Evolutionary conservation across 2,797 vertebrate species (phyloP), one percentile per base, ranked within the genome.

Genomic region (Manis javanica): DNA sequence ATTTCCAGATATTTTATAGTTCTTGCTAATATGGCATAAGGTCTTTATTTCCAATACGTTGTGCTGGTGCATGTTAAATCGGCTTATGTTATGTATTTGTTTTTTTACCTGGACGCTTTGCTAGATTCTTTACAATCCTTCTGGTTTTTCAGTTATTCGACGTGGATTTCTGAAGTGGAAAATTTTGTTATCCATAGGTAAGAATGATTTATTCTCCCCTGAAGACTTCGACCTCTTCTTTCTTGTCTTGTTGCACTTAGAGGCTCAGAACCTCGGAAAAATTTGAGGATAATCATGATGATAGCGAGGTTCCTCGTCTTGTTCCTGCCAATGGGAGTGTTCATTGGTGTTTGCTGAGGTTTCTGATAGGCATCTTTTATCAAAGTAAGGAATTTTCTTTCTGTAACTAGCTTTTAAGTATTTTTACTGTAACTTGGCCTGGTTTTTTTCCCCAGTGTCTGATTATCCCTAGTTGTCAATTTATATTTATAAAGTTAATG

Each of bases 71-170:
- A 26, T 71, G 21, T 91, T 64, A 89, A 84, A 66, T 87, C 53
- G 42, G n/a, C 57, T 92, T 84, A 53, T 88, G 51, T 91, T 64
- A 69, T 55, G 9, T 93, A 68, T 82, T 75, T 82, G 75, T 87
- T 90, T 90, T 42, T 77, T 5, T 69, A 83, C 71, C 46, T 85
- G 42, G 15, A 64, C 4, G 75, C 18, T 9, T 90, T 74, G 29
- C 24, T 85, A 74, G 39, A 34, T 12, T 57, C 26, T 42, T 82
- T 55, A 81, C 69, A 68, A 19, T 74, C 46, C 68, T 81, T 42
- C 49, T 72, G 69, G 12, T 77, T 69, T 87, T 87, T 77, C 34
- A 63, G 11, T 68, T 94, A 14, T 68, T 87, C 90, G 61, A 61
- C 49, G 37, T 29, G 37, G 51, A 26, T 63, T 77, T 90, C 87